A percentile compares a stretch with the other conserved stretches of the same genome.
These are phyloP conservation scores for Acanthurus tractus DNA, from an alignment of 2,797 vertebrate species.

Conservation along the genomic window DNA sequence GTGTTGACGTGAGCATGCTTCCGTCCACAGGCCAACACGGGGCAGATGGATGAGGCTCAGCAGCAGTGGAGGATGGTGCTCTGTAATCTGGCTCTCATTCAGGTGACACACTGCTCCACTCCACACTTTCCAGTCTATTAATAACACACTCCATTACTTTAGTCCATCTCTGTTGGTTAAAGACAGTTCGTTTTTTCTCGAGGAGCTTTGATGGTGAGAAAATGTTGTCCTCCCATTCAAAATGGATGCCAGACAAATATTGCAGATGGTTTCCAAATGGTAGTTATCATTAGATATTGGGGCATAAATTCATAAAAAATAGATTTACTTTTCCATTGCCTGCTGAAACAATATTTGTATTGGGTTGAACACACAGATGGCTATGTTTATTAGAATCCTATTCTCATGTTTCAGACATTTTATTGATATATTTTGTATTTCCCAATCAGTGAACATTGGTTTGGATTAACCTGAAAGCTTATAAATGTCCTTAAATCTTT, in stretches of 20 bases:
- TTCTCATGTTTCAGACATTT: neutral
- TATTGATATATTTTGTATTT: too few relatives aligned
- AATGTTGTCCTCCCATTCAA: neutral
- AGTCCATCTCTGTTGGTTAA: neutral
- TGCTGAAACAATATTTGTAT: neutral
- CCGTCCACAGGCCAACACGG: constrained; percentile 88
- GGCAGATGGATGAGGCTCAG: constrained; percentile 88
- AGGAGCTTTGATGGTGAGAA: neutral
- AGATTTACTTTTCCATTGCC: neutral
- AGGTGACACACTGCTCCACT: constrained; percentile 80
- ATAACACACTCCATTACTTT: constrained; percentile 29
- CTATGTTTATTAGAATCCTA: neutral
- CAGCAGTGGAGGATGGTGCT: constrained; percentile 88
- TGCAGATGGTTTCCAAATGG: constrained; percentile 1
- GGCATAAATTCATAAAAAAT: neutral
- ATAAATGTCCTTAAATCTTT: too few relatives aligned
- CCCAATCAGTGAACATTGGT: too few relatives aligned
- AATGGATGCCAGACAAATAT: neutral
- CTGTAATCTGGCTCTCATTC: constrained; percentile 92
- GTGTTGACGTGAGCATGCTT: constrained; percentile 4
- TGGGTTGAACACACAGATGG: neutral
- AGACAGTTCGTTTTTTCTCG: neutral
- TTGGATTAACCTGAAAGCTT: too few relatives aligned
- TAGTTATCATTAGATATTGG: neutral
- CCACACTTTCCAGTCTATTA: constrained; percentile 17